These are phyloP conservation scores for Musca vetustissima DNA, from an alignment of 1,140 invertebrate genomes.

Conservation along the genomic window DNA sequence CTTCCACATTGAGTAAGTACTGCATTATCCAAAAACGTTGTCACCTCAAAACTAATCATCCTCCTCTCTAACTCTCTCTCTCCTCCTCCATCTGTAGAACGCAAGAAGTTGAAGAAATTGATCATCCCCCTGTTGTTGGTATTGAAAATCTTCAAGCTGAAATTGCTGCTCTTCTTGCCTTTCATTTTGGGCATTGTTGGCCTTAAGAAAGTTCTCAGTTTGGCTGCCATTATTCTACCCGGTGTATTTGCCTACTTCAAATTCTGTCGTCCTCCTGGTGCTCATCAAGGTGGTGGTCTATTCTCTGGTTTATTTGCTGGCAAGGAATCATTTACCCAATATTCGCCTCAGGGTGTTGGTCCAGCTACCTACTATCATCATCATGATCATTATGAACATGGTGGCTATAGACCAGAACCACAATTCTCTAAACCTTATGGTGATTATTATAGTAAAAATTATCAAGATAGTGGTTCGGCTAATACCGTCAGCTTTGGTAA, in stretches of 20 bases:
- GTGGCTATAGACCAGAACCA: constrained; percentile 50
- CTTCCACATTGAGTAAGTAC: constrained; percentile 74
- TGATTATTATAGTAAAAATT: constrained; percentile 57
- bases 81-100: constrained; percentile 70
- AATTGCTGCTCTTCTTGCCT: constrained; percentile 76
- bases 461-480: constrained; percentile 43
- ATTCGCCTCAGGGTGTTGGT: constrained; percentile 65
- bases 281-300: constrained; percentile 41
- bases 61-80: constrained; percentile 51
- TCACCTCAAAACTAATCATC: background rate
- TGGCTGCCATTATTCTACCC: constrained; percentile 74
- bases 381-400: constrained; percentile 55
- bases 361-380: constrained; percentile 59
- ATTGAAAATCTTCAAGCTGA: constrained; percentile 81
- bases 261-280: constrained; percentile 64
- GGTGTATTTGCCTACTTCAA: constrained; percentile 79
- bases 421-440: constrained; percentile 52
- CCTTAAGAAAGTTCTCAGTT: constrained; percentile 79
- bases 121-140: constrained; percentile 78
- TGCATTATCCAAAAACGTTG: constrained; percentile 63
- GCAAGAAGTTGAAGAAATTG: constrained; percentile 77
- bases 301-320: constrained; percentile 45
- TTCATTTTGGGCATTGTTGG: constrained; percentile 78
- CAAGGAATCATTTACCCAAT: constrained; percentile 61
- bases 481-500: constrained; percentile 67